Percentiles rank a stretch among this genome's conserved stretches.
Evolutionary conservation across 2,113 vertebrate species (phyloP).

Genomic region (Ophthalmotilapia sp.): DNA sequence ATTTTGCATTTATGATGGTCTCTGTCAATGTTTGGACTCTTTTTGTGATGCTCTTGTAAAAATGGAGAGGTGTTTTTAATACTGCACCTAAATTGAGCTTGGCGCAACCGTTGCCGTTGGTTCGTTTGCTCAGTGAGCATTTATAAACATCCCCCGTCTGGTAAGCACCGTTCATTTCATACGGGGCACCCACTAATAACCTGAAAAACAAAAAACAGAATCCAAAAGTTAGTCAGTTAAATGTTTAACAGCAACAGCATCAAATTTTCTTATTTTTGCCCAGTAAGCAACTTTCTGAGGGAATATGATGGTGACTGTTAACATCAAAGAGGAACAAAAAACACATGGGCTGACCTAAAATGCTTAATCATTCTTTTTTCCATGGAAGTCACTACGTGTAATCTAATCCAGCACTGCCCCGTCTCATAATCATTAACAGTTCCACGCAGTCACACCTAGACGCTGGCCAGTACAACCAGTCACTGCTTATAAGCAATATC

Average conservation of each 20-base stretch:
- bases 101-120: slow-evolving; percentile 78
- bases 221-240: neutral
- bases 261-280: neutral
- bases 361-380: neutral
- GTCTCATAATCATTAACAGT: neutral
- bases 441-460: neutral
- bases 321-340: neutral
- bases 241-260: neutral
- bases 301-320: neutral
- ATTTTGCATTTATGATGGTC: neutral
- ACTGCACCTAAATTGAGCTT: slow-evolving; percentile 92
- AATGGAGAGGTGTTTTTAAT: neutral
- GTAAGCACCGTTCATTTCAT: slow-evolving; percentile 90
- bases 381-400: neutral
- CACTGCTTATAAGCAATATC: neutral
- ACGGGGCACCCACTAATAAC: slow-evolving; percentile 91
- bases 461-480: neutral
- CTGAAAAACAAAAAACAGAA: slow-evolving; percentile 61
- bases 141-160: slow-evolving; percentile 94
- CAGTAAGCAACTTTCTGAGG: neutral
- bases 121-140: slow-evolving; percentile 77
- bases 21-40: neutral
- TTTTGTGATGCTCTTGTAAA: neutral
- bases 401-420: neutral
- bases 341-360: neutral